Evolutionary conservation across 2,888 invertebrate species (phyloP).

Genomic region (Apomyelois bistriatella): DNA sequence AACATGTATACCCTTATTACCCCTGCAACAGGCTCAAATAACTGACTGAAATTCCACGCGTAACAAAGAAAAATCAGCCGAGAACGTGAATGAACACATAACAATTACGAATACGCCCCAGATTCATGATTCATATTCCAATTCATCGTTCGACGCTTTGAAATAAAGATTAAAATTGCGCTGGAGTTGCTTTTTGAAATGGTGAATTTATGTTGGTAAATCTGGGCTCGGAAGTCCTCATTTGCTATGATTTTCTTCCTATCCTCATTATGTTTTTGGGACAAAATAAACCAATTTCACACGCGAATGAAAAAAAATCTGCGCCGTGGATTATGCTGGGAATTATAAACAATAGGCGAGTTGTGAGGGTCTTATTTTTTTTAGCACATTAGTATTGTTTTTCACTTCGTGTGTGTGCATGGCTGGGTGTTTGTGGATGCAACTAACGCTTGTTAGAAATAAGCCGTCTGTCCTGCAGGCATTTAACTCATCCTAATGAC

Average conservation of each 20-base stretch:
- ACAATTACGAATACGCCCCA: not conserved
- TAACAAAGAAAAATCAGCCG: slow-evolving; percentile 15
- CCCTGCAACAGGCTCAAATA: slow-evolving; percentile 9
- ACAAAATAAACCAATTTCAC: slow-evolving; percentile 16
- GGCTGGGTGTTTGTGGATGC: too few species aligned
- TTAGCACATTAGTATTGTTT: not conserved
- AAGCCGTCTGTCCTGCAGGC: too few species aligned
- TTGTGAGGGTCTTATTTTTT: not conserved
- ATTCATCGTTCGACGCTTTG: not conserved
- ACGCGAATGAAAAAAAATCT: slow-evolving; percentile 7
- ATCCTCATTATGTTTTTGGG: slow-evolving; percentile 15
- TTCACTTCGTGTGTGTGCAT: not conserved
- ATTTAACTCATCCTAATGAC: too few species aligned
- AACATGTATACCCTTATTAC: slow-evolving; percentile 10
- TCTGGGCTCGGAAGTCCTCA: slow-evolving; percentile 11
- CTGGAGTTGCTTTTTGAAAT: not conserved
- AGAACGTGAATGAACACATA: slow-evolving; percentile 5
- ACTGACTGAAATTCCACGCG: slow-evolving; percentile 12
- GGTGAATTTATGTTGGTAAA: not conserved
- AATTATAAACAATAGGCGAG: slow-evolving; percentile 5
- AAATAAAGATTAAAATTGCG: slow-evolving; percentile 1
- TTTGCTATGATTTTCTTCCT: slow-evolving; percentile 12
- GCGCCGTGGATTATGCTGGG: slow-evolving; percentile 4
- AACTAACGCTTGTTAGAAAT: too few species aligned
- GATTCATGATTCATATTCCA: not conserved